Base-by-base conservation (phyloP, 1,140 invertebrate species). In the Cydia pomonella region DNA sequence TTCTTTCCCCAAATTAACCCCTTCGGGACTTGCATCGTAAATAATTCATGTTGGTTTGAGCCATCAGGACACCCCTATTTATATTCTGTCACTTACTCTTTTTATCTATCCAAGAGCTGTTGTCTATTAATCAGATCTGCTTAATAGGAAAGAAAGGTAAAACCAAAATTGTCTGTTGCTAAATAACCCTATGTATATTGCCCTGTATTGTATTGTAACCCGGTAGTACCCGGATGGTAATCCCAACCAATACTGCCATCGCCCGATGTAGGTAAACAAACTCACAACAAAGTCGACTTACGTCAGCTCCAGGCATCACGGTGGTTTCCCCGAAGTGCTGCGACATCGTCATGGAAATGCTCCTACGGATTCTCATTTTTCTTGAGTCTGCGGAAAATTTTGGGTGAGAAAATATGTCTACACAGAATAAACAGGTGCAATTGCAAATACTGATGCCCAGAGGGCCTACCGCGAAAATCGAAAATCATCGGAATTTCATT, bases 281-380 rank as follows among this genome's bases (percentile, higher is more conserved):
- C 41, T 44, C 41, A 3, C 10, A 38, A 53, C 50, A 62, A 73
- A 73, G 9, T 27, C 0, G 6, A 59, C 90, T 91, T 80, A 92
- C 90, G 80, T 91, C 89, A 21, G 86, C 84, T 23, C 90, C 90
- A 5, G 87, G 85, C 64, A 84, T 90, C 0, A 90, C 82, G 2
- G 86, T 89, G 1, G 84, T 89, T 77, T 91, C 90, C 23, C 82
- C 86, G 66, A 91, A 92, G 72, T 92, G 88, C 63, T 92, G 87
- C 16, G 87, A 82, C 76, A 92, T 79, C 3, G 86, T 77, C 83
- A 92, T 87, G 71, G 81, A 80, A 66, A 87, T 69, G 18, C 77
- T 87, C 38, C 89, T 86, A 73, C 77, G 87, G 23, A 77, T 66
- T 2, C 83, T 33, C 79, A 33, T n/a, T 75, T n/a, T 44, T 38